A percentile compares a stretch with the other conserved stretches of the same genome.
These are phyloP conservation scores for Haliaeetus leucogaster DNA, from an alignment of 2,113 vertebrate species.

Conservation along the genomic window DNA sequence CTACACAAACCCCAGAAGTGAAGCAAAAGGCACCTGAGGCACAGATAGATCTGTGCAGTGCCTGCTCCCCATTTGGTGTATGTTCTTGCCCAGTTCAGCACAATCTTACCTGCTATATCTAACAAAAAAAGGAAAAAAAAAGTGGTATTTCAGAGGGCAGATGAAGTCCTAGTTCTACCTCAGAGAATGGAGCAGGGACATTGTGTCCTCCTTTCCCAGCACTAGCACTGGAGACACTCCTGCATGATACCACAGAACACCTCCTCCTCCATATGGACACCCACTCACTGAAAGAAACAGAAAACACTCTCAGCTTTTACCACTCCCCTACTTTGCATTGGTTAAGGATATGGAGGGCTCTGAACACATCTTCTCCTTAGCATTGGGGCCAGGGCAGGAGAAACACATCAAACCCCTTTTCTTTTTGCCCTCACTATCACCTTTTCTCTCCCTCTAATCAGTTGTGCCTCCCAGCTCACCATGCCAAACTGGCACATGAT, in stretches of 20 bases:
- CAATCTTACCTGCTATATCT: neutral
- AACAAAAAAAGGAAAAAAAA: neutral
- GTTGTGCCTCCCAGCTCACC: neutral
- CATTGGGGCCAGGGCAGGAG: neutral
- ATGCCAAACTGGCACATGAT: neutral
- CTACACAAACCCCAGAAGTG: neutral
- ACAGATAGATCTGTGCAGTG: neutral
- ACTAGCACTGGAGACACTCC: neutral
- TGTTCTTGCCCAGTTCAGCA: neutral
- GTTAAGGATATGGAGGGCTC: neutral
- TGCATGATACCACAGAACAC: neutral
- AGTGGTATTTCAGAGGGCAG: neutral
- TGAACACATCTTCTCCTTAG: neutral
- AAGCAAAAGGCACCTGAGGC: neutral
- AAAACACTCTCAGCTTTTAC: neutral
- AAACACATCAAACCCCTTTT: neutral
- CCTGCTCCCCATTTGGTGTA: neutral
- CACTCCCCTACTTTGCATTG: accelerated
- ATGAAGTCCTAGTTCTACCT: neutral
- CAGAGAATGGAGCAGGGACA: neutral
- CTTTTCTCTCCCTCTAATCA: neutral
- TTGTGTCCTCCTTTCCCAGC: neutral
- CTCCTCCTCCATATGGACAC: neutral
- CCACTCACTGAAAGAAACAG: neutral
- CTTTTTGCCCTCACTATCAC: neutral